Base-by-base conservation (phyloP, 2,888 invertebrate genomes). In the Kuschelorhynchus macadamiae region DNA sequence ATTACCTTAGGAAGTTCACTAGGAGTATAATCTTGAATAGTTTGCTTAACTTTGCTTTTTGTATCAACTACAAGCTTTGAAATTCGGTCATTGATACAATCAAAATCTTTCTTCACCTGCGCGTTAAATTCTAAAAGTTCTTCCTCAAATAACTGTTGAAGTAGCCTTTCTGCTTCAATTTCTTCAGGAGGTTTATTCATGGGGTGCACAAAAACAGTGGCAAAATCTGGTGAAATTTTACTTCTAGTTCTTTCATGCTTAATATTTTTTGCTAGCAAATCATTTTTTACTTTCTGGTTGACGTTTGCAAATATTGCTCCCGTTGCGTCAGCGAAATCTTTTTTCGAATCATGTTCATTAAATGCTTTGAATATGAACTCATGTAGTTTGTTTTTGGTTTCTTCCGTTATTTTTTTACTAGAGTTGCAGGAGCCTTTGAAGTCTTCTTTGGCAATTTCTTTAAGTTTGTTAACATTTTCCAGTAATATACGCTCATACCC, bases 311-410 rank as follows among this genome's bases (percentile, higher is more conserved):
- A 62, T 8, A 68, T 52, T 1, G 14, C 16, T 20, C 20, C 50
- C 0, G 49, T 30, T 18, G 55, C 42, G 32, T 59, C 17, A 5
- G 53, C 30, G 32, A 69, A 69, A 7, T 64, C 60, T 12, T 39
- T 41, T 60, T 47, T 57, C 8, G 53, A 30, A 2, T 20, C 49
- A 5, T 44, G 11, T 8, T 20, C 21, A 12, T 39, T 41, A 12
- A 69, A 60, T n/a, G 32, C 33, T 11, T 64, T 33, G 11, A 11
- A n/a, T 2, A 69, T 30, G 8, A 64, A 12, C 4, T 33, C 14
- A 11, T 60, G 44, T n/a, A 69, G 11, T 12, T 64, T 59, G 11
- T 1, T n/a, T 60, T 69, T 69, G 0, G 68, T 64, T 12, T 63
- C 63, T n/a, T 63, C 52, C 14, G 47, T 53, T 25, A 63, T 39